Conservation (phyloP, 2,888 invertebrate genomes). For the Prionchulus punctatus region DNA sequence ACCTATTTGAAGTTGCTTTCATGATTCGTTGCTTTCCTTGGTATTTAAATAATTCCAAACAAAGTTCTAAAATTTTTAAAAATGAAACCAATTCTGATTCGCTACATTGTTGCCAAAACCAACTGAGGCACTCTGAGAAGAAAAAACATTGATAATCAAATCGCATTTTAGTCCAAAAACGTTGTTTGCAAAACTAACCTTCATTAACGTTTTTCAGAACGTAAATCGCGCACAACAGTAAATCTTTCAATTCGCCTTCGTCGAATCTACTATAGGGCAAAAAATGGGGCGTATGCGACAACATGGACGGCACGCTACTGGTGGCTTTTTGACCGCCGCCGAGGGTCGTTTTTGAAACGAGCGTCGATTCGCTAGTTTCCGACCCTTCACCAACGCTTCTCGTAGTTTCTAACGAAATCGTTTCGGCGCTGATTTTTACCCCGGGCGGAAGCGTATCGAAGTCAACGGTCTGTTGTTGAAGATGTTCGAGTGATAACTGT, state of each 20-base stretch:
- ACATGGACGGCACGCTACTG: conserved; percentile 10
- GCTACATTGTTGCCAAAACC: too few species aligned
- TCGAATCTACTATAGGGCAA: not conserved
- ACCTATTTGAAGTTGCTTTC: not conserved
- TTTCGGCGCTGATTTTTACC: too few species aligned
- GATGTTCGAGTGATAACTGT: not conserved
- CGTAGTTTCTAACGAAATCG: too few species aligned
- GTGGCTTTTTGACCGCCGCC: too few species aligned
- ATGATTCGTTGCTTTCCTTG: conserved; percentile 8
- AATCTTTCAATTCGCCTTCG: conserved; percentile 34
- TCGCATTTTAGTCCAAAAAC: not conserved
- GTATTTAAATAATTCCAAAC: conserved; percentile 23
- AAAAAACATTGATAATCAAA: too few species aligned
- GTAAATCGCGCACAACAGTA: conserved; percentile 47
- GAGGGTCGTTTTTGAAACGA: too few species aligned
- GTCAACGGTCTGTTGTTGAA: not conserved
- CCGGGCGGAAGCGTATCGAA: too few species aligned
- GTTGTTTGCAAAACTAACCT: conserved; percentile 14
- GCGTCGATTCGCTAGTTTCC: too few species aligned
- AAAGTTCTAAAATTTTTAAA: conserved; percentile 13
- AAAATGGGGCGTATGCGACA: conserved; percentile 1
- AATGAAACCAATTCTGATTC: conserved; percentile 1
- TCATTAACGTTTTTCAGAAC: conserved; percentile 76
- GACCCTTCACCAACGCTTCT: too few species aligned
- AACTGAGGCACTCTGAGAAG: too few species aligned